Evolutionary conservation across 2,113 vertebrate species (phyloP).

Genomic region (Raja brachyura): DNA sequence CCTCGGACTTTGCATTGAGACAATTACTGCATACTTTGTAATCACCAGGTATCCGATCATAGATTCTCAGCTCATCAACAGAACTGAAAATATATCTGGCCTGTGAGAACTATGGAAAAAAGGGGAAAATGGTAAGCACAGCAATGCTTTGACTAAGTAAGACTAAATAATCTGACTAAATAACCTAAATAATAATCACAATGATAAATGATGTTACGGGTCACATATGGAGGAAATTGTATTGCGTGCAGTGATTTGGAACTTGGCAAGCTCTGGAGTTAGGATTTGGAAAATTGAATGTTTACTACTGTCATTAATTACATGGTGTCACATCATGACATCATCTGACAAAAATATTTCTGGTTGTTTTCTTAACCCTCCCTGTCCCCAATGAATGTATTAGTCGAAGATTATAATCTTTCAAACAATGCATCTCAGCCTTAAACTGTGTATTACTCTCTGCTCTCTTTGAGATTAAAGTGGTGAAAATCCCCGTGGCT

Average conservation of each 20-base stretch:
- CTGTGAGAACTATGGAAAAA: not conserved
- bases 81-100: not conserved
- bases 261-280: constrained; percentile 15
- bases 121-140: too few relatives aligned
- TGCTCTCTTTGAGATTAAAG: not conserved
- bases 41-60: not conserved
- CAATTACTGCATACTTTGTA: not conserved
- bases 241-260: constrained; percentile 28
- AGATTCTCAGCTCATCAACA: not conserved
- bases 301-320: constrained; percentile 28
- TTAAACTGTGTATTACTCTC: not conserved
- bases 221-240: constrained; percentile 25
- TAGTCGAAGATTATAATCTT: constrained; percentile 14
- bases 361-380: constrained; percentile 34
- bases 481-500: not conserved
- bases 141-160: not conserved
- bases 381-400: not conserved
- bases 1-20: too few relatives aligned
- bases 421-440: not conserved
- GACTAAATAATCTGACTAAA: not conserved
- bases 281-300: constrained; percentile 26
- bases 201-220: constrained; percentile 31
- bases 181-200: not conserved
- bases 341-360: constrained; percentile 29
- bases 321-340: constrained; percentile 33